Evolutionary conservation across 2,113 vertebrate species (phyloP).

Genomic region (Gyps fulvus): DNA sequence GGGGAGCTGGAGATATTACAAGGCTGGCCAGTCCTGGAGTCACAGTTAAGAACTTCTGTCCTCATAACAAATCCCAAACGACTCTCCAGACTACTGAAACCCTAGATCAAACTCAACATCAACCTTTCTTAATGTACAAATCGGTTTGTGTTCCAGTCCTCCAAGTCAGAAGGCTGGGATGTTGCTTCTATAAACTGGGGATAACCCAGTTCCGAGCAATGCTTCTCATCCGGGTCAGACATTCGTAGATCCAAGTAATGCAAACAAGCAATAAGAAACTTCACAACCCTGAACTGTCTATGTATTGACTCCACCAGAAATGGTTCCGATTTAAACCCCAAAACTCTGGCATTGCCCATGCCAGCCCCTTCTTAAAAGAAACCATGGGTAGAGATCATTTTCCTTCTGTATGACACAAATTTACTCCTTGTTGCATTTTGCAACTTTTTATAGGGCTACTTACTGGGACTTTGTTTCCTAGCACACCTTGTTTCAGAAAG

Average conservation of each 20-base stretch:
- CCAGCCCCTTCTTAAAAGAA: background rate
- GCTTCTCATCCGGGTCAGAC: background rate
- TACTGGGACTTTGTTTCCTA: background rate
- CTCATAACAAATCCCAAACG: background rate
- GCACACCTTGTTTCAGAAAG: background rate
- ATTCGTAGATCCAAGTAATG: background rate
- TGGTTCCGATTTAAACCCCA: background rate
- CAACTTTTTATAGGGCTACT: background rate
- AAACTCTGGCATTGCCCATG: background rate
- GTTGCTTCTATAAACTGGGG: background rate
- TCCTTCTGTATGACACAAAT: background rate
- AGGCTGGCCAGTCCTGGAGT: background rate
- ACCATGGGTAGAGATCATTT: fast-evolving
- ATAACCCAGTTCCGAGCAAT: background rate
- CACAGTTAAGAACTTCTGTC: background rate
- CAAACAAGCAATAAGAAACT: background rate
- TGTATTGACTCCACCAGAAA: background rate
- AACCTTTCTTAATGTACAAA: background rate
- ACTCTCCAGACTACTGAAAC: background rate
- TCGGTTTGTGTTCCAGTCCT: background rate
- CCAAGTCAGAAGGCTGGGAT: background rate
- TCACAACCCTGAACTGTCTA: fast-evolving
- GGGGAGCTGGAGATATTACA: background rate
- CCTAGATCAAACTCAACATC: background rate
- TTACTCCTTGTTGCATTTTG: background rate